Evolutionary conservation across 2,797 vertebrate genomes (phyloP), one percentile per base, ranked within the genome.

Genomic region (Dicrostonyx torquatus): DNA sequence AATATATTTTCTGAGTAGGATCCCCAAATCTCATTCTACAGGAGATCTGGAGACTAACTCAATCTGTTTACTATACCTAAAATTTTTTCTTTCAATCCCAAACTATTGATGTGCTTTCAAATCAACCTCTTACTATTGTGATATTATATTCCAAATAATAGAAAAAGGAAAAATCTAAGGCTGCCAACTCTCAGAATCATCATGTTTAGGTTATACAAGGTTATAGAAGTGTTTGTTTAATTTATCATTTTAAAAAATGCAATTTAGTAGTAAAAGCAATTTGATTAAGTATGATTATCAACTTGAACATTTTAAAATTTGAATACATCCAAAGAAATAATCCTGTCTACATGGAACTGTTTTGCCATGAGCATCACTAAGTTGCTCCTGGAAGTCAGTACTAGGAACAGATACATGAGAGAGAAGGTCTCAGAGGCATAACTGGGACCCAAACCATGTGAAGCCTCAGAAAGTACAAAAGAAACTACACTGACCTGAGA

Each of bases 31-130:
- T 89, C 37, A 88, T 72, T 50, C 34, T 88, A 80, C 55, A 90
- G 85, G 50, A 90, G 34, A 83, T 89, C 91, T 93, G 13, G 12
- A 66, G 77, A 29, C 18, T 68, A 37, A 50, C 22, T 76, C 80
- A 90, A 92, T 95, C 91, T 93, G 37, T 84, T 94, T 95, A 84
- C 87, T 72, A 29, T 55, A 79, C 40, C 53, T 45, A 8, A 62
- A 66, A 77, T 45, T 13, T 12, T 79, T 94, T 87, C 68, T 79
- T 92, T 96, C 96, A 80, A 68, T 77, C 31, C n/a, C 43, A 78
- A 64, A 58, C 72, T 84, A 89, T 12, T 72, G 70, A 91, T 75
- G 15, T 77, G 7, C 93, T 92, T 94, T 85, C 76, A 90, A 50
- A 53, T 50, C 66, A 75, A 31, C 31, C 78, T 3, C 64, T 89